Evolutionary conservation across 2,797 vertebrate genomes (phyloP), one percentile per base, ranked within the genome.

Genomic region (Pseudochromis fuscus): DNA sequence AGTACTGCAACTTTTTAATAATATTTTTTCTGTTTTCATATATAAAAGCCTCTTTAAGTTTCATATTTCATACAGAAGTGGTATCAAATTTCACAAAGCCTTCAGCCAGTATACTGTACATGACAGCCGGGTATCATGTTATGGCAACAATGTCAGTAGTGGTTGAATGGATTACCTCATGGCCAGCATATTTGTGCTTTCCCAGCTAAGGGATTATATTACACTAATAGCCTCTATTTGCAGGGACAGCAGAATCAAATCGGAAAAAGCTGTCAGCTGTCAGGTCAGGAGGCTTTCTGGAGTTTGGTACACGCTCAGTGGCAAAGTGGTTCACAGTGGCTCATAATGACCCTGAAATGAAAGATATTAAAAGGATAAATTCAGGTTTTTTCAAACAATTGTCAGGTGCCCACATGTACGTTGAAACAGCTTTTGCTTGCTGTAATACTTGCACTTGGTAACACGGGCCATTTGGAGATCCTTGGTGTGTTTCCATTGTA

Each of bases 11-110:
- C 50, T 71, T 66, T 62, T 59, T 9, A 38, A 15, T 13, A 37
- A 13, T 13, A 37, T 40, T n/a, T 44, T 44, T 21, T 28, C 9
- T 58, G 24, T 48, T 60, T 48, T 60, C 19, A 65, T 33, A 50
- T 61, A 13, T 35, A 38, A 46, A 75, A 75, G 49, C 53, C 25
- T 77, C 63, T 71, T 33, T n/a, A n/a, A n/a, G n/a, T 46, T 81
- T 71, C 69, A 78, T 67, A 67, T 81, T 31, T 77, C 80, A 87
- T 78, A 66, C 64, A 68, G 69, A 60, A 28, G 51, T 63, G 27
- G 56, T 72, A 77, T 89, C 89, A 89, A 59, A 88, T 91, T 89
- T 82, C 89, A 86, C 62, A 89, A 86, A 91, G 83, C 82, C 56
- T 37, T 50, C 35, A 45, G 63, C 38, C 66, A 67, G 53, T 37